A percentile compares a stretch with the other conserved stretches of the same genome.
These are phyloP conservation scores for Orthosia gracilis DNA, from an alignment of 2,888 invertebrate species.

Conservation along the genomic window DNA sequence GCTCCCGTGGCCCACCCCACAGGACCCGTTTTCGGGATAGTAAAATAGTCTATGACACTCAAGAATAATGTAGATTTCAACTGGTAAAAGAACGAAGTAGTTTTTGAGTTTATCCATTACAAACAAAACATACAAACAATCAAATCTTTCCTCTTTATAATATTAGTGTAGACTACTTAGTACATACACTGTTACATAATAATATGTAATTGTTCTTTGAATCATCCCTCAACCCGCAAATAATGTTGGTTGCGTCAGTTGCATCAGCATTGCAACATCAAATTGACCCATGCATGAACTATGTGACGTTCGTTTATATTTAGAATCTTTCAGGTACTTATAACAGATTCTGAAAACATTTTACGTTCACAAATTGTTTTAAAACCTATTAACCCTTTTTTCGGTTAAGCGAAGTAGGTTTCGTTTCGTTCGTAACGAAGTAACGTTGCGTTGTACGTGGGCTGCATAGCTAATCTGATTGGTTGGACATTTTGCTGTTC, in stretches of 20 bases:
- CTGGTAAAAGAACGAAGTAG: too few relatives aligned
- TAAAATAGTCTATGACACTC: too few relatives aligned
- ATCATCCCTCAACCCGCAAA: neutral
- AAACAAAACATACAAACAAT: too few relatives aligned
- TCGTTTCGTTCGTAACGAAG: slow-evolving; percentile 19
- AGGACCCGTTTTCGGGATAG: too few relatives aligned
- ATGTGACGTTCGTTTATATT: neutral
- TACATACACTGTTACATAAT: too few relatives aligned
- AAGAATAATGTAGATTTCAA: too few relatives aligned
- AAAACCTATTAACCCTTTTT: neutral
- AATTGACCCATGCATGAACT: neutral
- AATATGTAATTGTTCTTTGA: neutral
- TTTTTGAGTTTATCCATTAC: too few relatives aligned
- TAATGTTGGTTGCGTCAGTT: neutral
- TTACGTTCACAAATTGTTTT: neutral
- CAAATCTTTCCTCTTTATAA: too few relatives aligned
- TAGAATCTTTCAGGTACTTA: neutral
- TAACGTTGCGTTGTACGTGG: slow-evolving; percentile 28
- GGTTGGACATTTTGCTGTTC: slow-evolving; percentile 4
- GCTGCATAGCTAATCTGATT: slow-evolving; percentile 22
- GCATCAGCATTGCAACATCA: slow-evolving; percentile 2
- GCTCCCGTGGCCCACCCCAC: too few relatives aligned
- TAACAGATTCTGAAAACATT: neutral
- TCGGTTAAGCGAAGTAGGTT: neutral
- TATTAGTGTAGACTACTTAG: too few relatives aligned